Percentiles rank a stretch among this genome's conserved stretches.
phyloP scores from a whole-genome alignment of 2,797 vertebrate species.

The Hypotaenidia okinawae region DNA sequence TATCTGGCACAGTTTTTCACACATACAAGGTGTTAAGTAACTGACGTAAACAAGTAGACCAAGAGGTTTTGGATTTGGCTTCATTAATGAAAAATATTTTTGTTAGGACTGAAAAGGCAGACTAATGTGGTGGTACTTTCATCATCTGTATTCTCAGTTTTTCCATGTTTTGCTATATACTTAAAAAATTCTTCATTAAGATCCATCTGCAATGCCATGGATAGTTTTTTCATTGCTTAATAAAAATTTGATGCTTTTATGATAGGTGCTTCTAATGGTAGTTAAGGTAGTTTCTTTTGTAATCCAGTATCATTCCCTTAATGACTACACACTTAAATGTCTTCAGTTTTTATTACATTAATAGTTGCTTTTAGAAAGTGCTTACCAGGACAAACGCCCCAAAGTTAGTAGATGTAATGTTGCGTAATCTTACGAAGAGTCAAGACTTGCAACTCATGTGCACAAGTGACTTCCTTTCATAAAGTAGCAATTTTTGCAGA shows the following conservation, averaged over 20 bases:
- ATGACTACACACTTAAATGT: neutral
- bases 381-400: neutral
- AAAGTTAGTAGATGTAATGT: neutral
- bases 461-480: neutral
- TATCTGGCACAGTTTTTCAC: neutral
- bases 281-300: neutral
- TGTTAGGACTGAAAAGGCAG: neutral
- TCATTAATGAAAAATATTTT: neutral
- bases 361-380: neutral
- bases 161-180: neutral
- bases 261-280: neutral
- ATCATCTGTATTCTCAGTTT: neutral
- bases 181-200: neutral
- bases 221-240: neutral
- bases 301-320: neutral
- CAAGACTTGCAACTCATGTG: neutral
- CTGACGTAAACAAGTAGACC: neutral
- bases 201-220: neutral
- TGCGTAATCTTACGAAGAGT: neutral
- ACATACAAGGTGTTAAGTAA: neutral
- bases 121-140: neutral
- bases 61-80: rapidly evolving
- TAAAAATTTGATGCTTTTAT: neutral
- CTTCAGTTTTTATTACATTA: neutral
- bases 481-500: neutral